Evolutionary conservation across 2,113 vertebrate genomes (phyloP), one percentile per base, ranked within the genome.

Genomic region (Hippocampus abdominalis): DNA sequence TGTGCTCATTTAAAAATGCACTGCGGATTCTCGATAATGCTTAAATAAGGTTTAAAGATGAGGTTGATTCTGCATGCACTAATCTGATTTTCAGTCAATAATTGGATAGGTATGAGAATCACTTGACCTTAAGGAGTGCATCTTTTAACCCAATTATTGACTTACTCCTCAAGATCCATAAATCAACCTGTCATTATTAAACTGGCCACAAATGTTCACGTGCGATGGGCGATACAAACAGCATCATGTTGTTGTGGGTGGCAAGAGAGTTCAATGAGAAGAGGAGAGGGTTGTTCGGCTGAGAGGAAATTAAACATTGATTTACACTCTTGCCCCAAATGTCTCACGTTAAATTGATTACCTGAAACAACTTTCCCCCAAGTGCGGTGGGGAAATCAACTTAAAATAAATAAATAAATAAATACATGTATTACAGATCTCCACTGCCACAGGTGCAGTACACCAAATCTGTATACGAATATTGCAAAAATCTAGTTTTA

Each of bases 141-240:
- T 86, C 79, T 85, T 81, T 81, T 76, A 72, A 75, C 69, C 57
- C 86, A 78, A 84, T 84, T 82, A 85, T 84, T 88, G 77, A 78
- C 72, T 57, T 25, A 64, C 82, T 59, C 76, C 72, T 73, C 73
- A 80, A 82, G 70, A 75, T 71, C 75, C 78, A 87, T 89, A 85
- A 86, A 86, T 90, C 85, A 88, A 73, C 69, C 44, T 83, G 87
- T 82, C 82, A 79, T n/a, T 80, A 66, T 79, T 53, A 42, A 70
- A 76, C 72, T 74, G 78, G 67, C 64, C 83, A 67, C 84, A 87
- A 79, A 87, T 85, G 86, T 71, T 71, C 73, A 78, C 72, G 64
- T 86, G 81, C 65, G 81, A 85, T 42, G 62, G 73, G 77, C 78
- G 77, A 81, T 83, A 76, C 63, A 73, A 86, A 85, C 69, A 69